These are phyloP conservation scores for Rhinichthys osculus DNA, from an alignment of 2,797 vertebrate species.

Conservation along the genomic window DNA sequence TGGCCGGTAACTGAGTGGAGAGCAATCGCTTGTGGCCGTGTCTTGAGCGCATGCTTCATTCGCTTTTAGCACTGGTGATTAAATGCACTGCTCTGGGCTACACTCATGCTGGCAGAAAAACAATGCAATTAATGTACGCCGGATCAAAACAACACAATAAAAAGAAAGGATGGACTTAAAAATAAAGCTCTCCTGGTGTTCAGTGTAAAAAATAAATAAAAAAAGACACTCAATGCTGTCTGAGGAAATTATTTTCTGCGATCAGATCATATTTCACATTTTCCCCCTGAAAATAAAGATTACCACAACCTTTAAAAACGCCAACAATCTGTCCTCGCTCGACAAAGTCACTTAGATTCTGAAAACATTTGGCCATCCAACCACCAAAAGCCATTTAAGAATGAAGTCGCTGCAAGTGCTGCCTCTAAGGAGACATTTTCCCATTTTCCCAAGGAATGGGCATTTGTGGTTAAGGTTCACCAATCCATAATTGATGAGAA, in stretches of 20 bases:
- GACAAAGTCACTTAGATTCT: background rate
- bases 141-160: slow-evolving; percentile 58
- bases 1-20: slow-evolving; percentile 27
- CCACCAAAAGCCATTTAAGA: slow-evolving; percentile 27
- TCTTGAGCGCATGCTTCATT: slow-evolving; percentile 52
- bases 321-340: slow-evolving; percentile 14
- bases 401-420: background rate
- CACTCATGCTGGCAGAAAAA: slow-evolving; percentile 54
- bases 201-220: background rate
- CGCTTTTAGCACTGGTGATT: slow-evolving; percentile 62
- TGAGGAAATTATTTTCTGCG: background rate
- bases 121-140: slow-evolving; percentile 59
- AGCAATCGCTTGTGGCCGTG: slow-evolving; percentile 33
- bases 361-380: slow-evolving; percentile 23
- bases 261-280: slow-evolving; percentile 3
- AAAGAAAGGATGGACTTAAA: slow-evolving; percentile 35
- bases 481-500: slow-evolving; percentile 46
- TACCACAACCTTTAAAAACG: background rate
- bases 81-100: slow-evolving; percentile 58
- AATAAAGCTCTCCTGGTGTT: slow-evolving; percentile 14
- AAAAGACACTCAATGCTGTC: background rate
- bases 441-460: slow-evolving; percentile 8
- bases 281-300: background rate
- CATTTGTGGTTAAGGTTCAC: slow-evolving; percentile 34
- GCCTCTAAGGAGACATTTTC: slow-evolving; percentile 31